These are phyloP conservation scores for Pachliopta kotzebuea DNA, from an alignment of 2,888 invertebrate genomes.

Conservation along the genomic window DNA sequence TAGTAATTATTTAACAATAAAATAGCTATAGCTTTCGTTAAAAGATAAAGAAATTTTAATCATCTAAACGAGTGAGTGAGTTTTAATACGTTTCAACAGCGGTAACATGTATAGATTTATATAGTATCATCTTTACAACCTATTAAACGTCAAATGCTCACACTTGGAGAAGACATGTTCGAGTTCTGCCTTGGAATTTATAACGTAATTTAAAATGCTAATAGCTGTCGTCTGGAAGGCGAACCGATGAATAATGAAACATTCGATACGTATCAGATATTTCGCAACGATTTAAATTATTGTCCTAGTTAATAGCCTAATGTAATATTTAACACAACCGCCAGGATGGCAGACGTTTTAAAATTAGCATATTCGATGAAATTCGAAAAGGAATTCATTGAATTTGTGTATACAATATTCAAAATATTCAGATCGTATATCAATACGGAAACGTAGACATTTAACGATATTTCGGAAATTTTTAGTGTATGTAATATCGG, in stretches of 20 bases:
- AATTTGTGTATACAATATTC: background rate
- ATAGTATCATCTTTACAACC: conserved; percentile 2
- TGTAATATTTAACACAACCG: conserved; percentile 22
- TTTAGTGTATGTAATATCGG: background rate
- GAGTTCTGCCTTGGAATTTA: conserved; percentile 47
- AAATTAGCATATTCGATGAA: conserved; percentile 15
- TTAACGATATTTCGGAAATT: background rate
- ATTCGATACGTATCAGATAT: conserved; percentile 56
- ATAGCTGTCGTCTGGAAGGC: conserved; percentile 63
- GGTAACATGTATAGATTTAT: background rate
- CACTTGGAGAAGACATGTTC: conserved; percentile 8
- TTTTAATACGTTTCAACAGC: background rate
- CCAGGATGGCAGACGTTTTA: conserved; percentile 9
- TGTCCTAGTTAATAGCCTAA: conserved; percentile 23
- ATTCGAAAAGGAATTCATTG: conserved; percentile 6
- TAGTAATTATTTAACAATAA: background rate
- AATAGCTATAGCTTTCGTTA: background rate
- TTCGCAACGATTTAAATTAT: conserved; percentile 45
- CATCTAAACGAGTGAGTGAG: background rate
- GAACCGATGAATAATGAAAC: conserved; percentile 65
- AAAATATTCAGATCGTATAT: background rate
- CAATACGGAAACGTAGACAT: background rate
- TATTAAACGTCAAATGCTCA: conserved; percentile 20
- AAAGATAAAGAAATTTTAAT: background rate
- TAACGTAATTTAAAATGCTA: conserved; percentile 74